phyloP scores from a whole-genome alignment of 2,797 vertebrate genomes.

The Cyprinella venusta region DNA sequence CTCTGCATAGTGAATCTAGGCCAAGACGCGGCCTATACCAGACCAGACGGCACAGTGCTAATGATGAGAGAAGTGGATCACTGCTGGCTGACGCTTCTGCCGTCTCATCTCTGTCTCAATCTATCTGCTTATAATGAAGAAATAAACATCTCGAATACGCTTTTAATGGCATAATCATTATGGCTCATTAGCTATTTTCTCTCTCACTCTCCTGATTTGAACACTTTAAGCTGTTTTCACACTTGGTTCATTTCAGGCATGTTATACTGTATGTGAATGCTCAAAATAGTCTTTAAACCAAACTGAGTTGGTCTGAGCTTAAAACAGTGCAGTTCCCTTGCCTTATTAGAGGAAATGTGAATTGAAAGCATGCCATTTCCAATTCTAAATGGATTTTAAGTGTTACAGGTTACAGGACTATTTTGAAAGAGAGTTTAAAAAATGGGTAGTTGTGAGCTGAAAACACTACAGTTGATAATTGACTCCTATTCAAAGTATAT shows the following conservation, averaged over 20 bases:
- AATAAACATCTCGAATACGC: constrained; percentile 38
- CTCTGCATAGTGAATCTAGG: constrained; percentile 47
- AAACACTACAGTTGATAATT: background rate
- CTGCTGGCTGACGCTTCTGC: constrained; percentile 3
- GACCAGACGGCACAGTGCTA: constrained; percentile 22
- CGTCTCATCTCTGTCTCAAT: constrained; percentile 3
- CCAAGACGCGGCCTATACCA: constrained; percentile 18
- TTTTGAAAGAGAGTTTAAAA: background rate
- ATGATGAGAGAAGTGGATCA: constrained; percentile 38
- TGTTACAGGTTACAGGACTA: background rate
- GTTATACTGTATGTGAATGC: background rate
- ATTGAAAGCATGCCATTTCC: background rate
- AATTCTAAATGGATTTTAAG: background rate
- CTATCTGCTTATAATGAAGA: constrained; percentile 41
- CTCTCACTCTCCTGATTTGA: background rate
- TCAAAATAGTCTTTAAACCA: background rate
- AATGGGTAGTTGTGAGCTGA: background rate
- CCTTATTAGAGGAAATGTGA: background rate
- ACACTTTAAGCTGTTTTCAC: background rate
- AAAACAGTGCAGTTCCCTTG: background rate
- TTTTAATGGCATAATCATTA: constrained; percentile 5
- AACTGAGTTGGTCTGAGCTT: background rate
- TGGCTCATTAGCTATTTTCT: background rate
- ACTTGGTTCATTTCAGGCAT: background rate
- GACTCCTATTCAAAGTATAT: background rate